A percentile compares a stretch with the other conserved stretches of the same genome.
phyloP scores from a whole-genome alignment of 2,113 vertebrate genomes.

The Crypturellus undulatus region DNA sequence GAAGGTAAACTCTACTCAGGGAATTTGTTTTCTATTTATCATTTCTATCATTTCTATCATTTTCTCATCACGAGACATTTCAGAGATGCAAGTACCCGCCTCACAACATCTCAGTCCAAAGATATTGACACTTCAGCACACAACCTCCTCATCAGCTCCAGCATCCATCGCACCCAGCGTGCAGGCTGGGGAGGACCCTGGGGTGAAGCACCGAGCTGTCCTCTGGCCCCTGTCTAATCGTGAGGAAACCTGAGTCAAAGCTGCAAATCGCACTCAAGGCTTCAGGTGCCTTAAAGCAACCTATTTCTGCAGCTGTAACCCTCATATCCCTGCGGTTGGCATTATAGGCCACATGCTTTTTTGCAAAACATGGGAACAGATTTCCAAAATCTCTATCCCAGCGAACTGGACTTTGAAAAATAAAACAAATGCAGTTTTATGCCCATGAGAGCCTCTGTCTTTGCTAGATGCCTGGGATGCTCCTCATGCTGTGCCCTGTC shows the following conservation, averaged over 20 bases:
- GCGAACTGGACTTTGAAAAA: background rate
- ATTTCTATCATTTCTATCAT: too few species aligned
- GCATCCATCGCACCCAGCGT: rapidly evolving
- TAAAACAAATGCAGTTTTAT: background rate
- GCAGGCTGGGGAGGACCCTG: background rate
- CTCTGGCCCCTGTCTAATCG: background rate
- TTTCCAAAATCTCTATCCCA: background rate
- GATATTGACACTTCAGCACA: background rate
- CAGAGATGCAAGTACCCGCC: background rate
- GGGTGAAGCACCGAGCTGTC: background rate
- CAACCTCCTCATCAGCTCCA: rapidly evolving
- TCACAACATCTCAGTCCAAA: background rate
- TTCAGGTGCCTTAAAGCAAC: background rate
- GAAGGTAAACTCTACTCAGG: background rate
- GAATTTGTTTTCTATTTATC: too few species aligned
- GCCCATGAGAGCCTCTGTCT: background rate
- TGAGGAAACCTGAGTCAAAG: background rate
- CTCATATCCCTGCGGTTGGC: background rate
- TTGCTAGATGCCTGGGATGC: background rate
- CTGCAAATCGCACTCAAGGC: background rate
- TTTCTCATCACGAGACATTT: background rate
- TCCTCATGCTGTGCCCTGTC: background rate
- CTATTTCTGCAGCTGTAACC: background rate
- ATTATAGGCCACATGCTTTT: rapidly evolving
- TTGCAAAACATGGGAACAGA: background rate